A percentile compares a stretch with the other conserved stretches of the same genome.
These are phyloP conservation scores for Mimas tiliae DNA, from an alignment of 2,888 invertebrate genomes.

Conservation along the genomic window DNA sequence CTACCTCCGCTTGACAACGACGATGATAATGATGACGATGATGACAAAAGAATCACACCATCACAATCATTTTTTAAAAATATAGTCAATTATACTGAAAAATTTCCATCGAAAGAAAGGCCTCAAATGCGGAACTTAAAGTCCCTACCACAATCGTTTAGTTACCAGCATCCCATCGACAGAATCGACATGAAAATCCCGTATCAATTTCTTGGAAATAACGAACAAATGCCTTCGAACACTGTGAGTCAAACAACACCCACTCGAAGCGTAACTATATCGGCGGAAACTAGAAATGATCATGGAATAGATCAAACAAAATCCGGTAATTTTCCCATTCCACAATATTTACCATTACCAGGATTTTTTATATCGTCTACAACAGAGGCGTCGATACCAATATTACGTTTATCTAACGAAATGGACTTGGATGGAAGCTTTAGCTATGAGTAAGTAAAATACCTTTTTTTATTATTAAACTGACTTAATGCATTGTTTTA, in stretches of 20 bases:
- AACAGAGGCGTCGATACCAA: constrained; percentile 79
- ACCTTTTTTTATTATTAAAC: constrained; percentile 32
- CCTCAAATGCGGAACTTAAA: constrained; percentile 56
- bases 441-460: constrained; percentile 79
- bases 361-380: constrained; percentile 68
- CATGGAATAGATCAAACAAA: constrained; percentile 64
- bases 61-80: constrained; percentile 37
- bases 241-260: constrained; percentile 52
- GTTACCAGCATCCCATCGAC: constrained; percentile 62
- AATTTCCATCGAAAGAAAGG: constrained; percentile 35
- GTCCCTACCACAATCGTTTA: constrained; percentile 48
- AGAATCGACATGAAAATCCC: constrained; percentile 65
- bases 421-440: constrained; percentile 84
- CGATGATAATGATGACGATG: constrained; percentile 53
- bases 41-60: constrained; percentile 45
- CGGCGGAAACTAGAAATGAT: constrained; percentile 61
- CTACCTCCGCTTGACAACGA: constrained; percentile 53
- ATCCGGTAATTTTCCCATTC: constrained; percentile 54
- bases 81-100: constrained; percentile 54
- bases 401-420: constrained; percentile 80
- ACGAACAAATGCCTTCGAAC: constrained; percentile 40
- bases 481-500: constrained; percentile 7
- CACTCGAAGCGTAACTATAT: constrained; percentile 64
- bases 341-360: constrained; percentile 63
- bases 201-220: constrained; percentile 46